phyloP scores from a whole-genome alignment of 2,888 invertebrate genomes.

The Habroteleia sp. region DNA sequence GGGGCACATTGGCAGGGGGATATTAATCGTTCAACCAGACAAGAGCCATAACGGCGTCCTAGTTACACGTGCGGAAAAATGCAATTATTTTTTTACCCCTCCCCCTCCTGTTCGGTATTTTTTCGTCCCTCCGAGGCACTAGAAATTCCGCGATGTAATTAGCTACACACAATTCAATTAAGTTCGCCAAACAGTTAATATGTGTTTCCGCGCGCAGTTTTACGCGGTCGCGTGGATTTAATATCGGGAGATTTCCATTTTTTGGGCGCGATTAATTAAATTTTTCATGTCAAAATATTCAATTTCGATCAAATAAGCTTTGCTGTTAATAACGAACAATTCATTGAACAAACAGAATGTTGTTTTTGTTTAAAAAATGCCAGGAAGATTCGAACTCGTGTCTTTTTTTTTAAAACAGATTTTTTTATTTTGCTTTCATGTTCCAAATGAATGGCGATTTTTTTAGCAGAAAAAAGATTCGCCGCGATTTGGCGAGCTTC shows the following conservation, averaged over 20 bases:
- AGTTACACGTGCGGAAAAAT: constrained; percentile 48
- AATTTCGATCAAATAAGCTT: too few relatives aligned
- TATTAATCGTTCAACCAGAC: constrained; percentile 48
- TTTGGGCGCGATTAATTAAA: constrained; percentile 21
- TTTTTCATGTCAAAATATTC: constrained; percentile 11
- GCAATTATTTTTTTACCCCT: constrained; percentile 32
- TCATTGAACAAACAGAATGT: too few relatives aligned
- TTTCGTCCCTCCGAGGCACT: constrained; percentile 30
- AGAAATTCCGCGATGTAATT: constrained; percentile 49
- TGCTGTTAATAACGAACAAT: too few relatives aligned
- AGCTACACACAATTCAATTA: constrained; percentile 56
- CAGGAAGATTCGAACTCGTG: too few relatives aligned
- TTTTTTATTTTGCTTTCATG: too few relatives aligned
- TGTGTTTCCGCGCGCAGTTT: constrained; percentile 31
- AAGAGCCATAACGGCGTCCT: constrained; percentile 30
- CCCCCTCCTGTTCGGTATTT: background rate
- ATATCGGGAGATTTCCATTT: constrained; percentile 10
- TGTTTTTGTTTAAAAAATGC: too few relatives aligned
- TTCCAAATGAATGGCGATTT: too few relatives aligned
- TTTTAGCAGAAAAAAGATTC: too few relatives aligned
- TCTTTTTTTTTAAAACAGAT: too few relatives aligned
- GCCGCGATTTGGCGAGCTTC: background rate
- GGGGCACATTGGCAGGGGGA: constrained; percentile 13
- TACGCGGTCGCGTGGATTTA: constrained; percentile 25
- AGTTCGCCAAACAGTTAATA: constrained; percentile 43